Base-by-base conservation (phyloP, 2,113 vertebrate genomes). In the Aleadryas rufinucha region DNA sequence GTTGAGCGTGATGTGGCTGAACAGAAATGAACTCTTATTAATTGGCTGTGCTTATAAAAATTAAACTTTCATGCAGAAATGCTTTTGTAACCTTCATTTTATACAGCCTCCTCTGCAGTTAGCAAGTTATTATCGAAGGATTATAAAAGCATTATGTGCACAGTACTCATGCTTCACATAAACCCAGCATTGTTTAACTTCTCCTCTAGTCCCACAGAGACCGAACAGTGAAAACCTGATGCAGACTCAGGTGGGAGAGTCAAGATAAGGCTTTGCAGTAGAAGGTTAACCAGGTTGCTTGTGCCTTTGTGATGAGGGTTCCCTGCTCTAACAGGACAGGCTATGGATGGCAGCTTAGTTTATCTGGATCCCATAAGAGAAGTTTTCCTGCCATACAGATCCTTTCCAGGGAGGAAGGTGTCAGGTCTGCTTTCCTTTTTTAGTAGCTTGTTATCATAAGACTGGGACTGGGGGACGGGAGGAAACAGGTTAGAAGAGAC, bases 401-500 rank as follows among this genome's bases (percentile, higher is more conserved):
- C 24, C 27, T 63, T 76, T 77, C 50, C 63, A 86, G 66, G n/a
- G 66, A 79, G 37, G 37, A 87, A n/a, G 35, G 24, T 83, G 37
- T 79, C n/a, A 71, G 27, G 8, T 79, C 49, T 87, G 60, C 56
- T 59, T 52, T 87, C 65, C 81, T 79, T 49, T 49, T 41, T 69
- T 31, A 18, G 49, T 71, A 41, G 13, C 31, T 68, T 81, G 10
- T 45, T 87, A 20, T 23, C 16, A 0, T 5, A 21, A 41, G 42
- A 53, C 15, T 0, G 1, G 13, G 21, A 3, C n/a, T 1, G 2
- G 12, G 14, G 7, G 19, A 15, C 44, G 1, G 3, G 33, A n/a
- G 18, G 5, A 83, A 72, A 20, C 4, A 30, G 53, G n/a, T 83
- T 78, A 56, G 41, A 65, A 61, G 54, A 68, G 23, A 50, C 37